These are phyloP conservation scores for Pelobates cultripes DNA, from an alignment of 2,797 vertebrate genomes.

Conservation along the genomic window DNA sequence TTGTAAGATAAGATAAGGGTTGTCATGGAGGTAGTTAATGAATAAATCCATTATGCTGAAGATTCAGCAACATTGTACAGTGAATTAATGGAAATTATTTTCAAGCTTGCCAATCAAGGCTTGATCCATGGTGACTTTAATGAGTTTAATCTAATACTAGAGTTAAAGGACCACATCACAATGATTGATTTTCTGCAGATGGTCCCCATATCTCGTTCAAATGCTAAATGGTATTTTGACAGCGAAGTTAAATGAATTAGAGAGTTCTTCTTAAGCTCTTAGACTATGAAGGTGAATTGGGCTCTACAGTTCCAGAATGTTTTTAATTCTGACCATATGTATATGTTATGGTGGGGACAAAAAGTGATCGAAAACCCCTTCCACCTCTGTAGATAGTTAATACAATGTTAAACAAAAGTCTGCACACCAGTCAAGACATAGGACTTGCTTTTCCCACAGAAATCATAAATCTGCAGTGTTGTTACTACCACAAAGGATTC, in stretches of 20 bases:
- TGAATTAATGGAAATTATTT: conserved; percentile 96
- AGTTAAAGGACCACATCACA: conserved; percentile 86
- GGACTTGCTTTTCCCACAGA: too few species aligned
- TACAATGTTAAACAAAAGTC: too few species aligned
- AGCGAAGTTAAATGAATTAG: conserved; percentile 93
- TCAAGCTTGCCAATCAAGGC: conserved; percentile 92
- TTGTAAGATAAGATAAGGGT: background rate
- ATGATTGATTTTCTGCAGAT: conserved; percentile 99
- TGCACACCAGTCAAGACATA: too few species aligned
- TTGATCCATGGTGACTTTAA: conserved; percentile 98
- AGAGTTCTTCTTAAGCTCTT: conserved; percentile 80
- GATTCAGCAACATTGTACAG: conserved; percentile 70
- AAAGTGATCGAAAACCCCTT: too few species aligned
- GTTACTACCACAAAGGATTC: too few species aligned
- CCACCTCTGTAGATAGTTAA: too few species aligned
- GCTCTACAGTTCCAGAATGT: conserved; percentile 87
- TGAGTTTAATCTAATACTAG: conserved; percentile 95
- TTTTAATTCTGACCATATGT: background rate
- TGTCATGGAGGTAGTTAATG: too few species aligned
- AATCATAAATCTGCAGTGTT: too few species aligned
- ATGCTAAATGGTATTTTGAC: conserved; percentile 98
- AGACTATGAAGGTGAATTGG: conserved; percentile 90
- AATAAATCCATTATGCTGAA: too few species aligned
- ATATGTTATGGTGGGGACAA: too few species aligned
- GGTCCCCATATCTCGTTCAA: conserved; percentile 92